phyloP scores from a whole-genome alignment of 2,113 vertebrate genomes.

The Macrotis lagotis region DNA sequence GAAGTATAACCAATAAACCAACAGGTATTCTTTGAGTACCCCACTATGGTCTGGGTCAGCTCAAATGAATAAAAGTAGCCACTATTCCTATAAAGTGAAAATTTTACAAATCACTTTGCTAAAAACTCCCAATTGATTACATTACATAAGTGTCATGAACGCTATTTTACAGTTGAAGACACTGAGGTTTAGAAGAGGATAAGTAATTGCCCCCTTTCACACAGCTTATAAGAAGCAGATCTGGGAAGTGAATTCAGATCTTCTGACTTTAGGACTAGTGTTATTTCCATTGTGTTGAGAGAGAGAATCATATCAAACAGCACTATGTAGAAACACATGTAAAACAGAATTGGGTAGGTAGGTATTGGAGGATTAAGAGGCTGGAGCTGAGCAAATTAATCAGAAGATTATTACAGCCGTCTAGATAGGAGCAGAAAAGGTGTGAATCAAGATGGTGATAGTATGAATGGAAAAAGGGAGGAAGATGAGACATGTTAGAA shows the following conservation, averaged over 20 bases:
- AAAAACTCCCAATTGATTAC: background rate
- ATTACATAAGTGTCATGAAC: background rate
- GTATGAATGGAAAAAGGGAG: background rate
- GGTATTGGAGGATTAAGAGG: background rate
- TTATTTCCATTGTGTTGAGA: background rate
- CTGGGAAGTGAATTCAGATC: background rate
- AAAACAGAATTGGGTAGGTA: background rate
- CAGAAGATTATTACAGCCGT: background rate
- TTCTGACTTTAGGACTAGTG: background rate
- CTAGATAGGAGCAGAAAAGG: background rate
- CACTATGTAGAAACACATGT: background rate
- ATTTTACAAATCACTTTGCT: background rate
- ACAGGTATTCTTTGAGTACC: background rate
- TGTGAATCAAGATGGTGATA: background rate
- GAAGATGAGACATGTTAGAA: background rate
- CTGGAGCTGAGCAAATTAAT: background rate
- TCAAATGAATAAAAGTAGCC: background rate
- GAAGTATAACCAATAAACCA: background rate
- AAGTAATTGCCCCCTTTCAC: background rate
- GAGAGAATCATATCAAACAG: background rate
- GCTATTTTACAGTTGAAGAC: background rate
- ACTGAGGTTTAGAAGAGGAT: background rate
- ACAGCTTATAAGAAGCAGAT: background rate
- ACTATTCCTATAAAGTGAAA: background rate
- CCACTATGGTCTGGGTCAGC: background rate